phyloP scores from a whole-genome alignment of 2,797 vertebrate genomes.

The Myotis pilosus region DNA sequence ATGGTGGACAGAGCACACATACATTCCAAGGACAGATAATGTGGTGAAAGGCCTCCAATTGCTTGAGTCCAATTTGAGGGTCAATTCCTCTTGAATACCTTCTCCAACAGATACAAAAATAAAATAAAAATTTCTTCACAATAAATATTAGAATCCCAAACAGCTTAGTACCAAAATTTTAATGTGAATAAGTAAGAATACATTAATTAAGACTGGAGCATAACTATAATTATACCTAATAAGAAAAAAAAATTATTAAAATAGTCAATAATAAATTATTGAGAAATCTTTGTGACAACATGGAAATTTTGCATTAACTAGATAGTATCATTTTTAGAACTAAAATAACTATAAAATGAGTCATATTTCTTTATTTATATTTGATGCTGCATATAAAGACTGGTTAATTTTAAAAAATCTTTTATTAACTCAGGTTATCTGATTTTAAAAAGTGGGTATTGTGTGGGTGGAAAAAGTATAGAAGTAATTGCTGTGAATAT shows the following conservation, averaged over 20 bases:
- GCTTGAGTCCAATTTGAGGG: neutral
- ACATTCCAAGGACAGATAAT: neutral
- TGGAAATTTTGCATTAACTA: neutral
- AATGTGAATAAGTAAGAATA: constrained; percentile 34
- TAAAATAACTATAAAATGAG: constrained; percentile 66
- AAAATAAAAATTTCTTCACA: neutral
- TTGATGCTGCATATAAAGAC: constrained; percentile 15
- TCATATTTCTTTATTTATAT: neutral
- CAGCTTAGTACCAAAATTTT: constrained; percentile 22
- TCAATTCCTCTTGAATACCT: neutral
- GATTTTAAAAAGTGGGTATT: neutral
- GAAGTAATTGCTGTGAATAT: neutral
- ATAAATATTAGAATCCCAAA: constrained; percentile 48
- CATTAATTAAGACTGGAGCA: constrained; percentile 41
- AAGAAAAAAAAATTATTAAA: constrained; percentile 47
- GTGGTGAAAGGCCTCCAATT: neutral
- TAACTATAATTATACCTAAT: constrained; percentile 48
- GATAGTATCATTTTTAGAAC: constrained; percentile 53
- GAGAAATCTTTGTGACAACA: constrained; percentile 55
- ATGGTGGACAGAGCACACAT: neutral
- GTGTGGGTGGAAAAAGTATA: neutral
- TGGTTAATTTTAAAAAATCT: constrained; percentile 1
- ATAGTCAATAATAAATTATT: constrained; percentile 51
- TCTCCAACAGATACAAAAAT: neutral
- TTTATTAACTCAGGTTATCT: neutral